These are phyloP conservation scores for Dicerorhinus sumatrensis DNA, from an alignment of 2,113 vertebrate genomes.

Conservation along the genomic window DNA sequence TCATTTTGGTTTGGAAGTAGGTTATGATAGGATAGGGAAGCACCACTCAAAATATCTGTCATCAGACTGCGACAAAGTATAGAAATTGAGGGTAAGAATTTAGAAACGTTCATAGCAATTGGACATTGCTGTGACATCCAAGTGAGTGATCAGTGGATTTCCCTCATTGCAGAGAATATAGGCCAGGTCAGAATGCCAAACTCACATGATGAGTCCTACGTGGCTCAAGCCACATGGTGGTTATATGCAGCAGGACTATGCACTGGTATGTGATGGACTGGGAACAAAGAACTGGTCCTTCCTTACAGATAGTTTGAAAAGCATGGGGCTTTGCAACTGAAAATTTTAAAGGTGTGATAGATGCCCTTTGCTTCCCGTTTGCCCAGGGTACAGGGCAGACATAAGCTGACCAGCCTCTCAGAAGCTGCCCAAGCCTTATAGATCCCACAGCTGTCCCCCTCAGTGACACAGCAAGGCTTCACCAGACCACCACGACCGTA, in stretches of 20 bases:
- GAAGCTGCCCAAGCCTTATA: background rate
- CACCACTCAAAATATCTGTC: background rate
- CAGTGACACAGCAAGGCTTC: background rate
- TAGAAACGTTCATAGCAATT: background rate
- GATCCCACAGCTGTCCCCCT: background rate
- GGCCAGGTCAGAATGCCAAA: background rate
- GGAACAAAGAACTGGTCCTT: background rate
- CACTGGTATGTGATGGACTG: background rate
- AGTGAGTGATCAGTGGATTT: background rate
- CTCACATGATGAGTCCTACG: rapidly evolving
- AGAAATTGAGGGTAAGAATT: background rate
- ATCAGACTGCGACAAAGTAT: background rate
- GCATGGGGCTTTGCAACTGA: background rate
- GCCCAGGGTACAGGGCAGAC: background rate
- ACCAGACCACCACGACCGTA: background rate
- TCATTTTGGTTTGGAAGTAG: background rate
- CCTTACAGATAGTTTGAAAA: background rate
- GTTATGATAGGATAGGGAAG: background rate
- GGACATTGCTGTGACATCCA: background rate
- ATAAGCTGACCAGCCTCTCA: background rate
- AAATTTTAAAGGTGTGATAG: background rate
- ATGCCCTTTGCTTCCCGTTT: background rate
- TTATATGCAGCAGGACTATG: background rate
- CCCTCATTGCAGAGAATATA: background rate
- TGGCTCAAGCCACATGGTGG: background rate